Evolutionary conservation across 2,888 invertebrate species (phyloP).

Genomic region (Zaprionus bogoriensis): DNA sequence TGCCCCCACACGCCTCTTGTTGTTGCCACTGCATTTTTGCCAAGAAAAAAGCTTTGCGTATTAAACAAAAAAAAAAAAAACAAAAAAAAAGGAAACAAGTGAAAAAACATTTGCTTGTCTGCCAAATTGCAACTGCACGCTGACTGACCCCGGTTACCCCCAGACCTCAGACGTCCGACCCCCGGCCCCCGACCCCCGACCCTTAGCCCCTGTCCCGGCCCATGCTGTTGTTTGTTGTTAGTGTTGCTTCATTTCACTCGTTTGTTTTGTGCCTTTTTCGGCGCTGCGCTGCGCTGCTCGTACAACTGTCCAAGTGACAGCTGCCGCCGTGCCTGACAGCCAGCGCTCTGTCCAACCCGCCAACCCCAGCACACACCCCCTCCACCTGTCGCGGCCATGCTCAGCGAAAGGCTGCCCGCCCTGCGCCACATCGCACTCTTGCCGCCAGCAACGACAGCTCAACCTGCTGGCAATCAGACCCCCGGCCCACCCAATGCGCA

Average conservation of each 20-base stretch:
- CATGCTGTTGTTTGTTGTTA: conserved; percentile 59
- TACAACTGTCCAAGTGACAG: conserved; percentile 79
- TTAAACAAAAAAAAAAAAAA: conserved; percentile 2
- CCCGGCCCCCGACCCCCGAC: neutral
- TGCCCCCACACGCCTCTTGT: neutral
- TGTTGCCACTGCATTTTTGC: conserved; percentile 37
- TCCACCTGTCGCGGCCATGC: neutral
- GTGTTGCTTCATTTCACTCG: conserved; percentile 69
- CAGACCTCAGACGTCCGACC: too few relatives aligned
- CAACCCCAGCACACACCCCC: neutral
- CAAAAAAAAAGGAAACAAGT: neutral
- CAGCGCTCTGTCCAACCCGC: conserved; percentile 13
- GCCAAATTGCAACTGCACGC: conserved; percentile 60
- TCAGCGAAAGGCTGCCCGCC: too few relatives aligned
- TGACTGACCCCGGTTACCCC: conserved; percentile 31
- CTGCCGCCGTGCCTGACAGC: conserved; percentile 73
- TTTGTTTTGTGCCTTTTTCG: conserved; percentile 52
- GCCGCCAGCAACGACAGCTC: neutral
- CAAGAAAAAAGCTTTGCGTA: conserved; percentile 33
- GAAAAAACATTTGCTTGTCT: conserved; percentile 39
- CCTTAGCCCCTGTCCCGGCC: conserved; percentile 2
- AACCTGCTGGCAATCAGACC: neutral
- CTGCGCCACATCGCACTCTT: too few relatives aligned
- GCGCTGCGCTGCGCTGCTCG: conserved; percentile 56
- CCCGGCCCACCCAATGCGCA: conserved; percentile 60